These are phyloP conservation scores for Dasysyrphus albostriatus DNA, from an alignment of 2,888 invertebrate genomes.

Conservation along the genomic window DNA sequence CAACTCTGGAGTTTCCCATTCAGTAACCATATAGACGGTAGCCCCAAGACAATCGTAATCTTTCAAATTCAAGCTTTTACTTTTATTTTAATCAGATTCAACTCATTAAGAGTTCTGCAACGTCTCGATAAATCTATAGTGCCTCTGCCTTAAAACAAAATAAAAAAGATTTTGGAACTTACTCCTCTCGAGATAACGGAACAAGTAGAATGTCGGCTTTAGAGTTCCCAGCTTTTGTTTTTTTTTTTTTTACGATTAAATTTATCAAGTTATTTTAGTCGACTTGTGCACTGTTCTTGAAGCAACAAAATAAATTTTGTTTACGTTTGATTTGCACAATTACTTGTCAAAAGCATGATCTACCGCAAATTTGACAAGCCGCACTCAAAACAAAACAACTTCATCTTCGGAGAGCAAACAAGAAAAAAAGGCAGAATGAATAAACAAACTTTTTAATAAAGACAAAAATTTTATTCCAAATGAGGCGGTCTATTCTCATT, in stretches of 20 bases:
- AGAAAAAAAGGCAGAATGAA: neutral
- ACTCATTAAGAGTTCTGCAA: too few species aligned
- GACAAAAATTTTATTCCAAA: slow-evolving; percentile 7
- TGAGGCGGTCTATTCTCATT: neutral
- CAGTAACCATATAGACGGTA: too few species aligned
- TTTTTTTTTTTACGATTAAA: neutral
- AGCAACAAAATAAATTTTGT: neutral
- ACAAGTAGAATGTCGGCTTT: too few species aligned
- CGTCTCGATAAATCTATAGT: too few species aligned
- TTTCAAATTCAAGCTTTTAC: too few species aligned
- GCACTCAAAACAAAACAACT: slow-evolving; percentile 42
- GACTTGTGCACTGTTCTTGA: slow-evolving; percentile 4
- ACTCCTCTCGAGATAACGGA: neutral
- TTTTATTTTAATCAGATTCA: too few species aligned
- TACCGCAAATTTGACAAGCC: slow-evolving; percentile 32
- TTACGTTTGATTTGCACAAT: neutral
- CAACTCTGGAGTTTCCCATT: too few species aligned
- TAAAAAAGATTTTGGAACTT: neutral
- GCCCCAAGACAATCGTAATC: too few species aligned
- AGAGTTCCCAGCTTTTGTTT: neutral
- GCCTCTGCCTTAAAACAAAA: too few species aligned
- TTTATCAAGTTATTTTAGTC: neutral
- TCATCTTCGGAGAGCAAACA: neutral
- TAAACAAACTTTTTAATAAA: slow-evolving; percentile 2
- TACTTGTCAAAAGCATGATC: slow-evolving; percentile 52